Conservation (phyloP, 2,797 vertebrate genomes). For the Chromobotia macracanthus region DNA sequence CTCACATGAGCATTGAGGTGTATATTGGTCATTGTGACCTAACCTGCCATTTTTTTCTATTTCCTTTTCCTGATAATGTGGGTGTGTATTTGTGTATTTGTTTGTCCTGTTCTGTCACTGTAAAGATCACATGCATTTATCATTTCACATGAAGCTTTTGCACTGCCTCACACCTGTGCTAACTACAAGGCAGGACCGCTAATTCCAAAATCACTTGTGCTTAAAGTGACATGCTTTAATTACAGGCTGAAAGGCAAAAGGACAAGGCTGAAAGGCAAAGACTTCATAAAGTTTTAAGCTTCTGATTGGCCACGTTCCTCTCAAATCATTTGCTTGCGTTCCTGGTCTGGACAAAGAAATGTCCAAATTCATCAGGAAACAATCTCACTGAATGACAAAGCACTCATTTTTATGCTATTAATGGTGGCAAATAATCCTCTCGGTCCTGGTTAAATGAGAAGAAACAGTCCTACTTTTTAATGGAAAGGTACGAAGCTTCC, state of each 20-base stretch:
- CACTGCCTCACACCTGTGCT: neutral
- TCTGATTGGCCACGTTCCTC: slow-evolving; percentile 9
- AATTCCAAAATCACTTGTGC: neutral
- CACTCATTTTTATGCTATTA: slow-evolving; percentile 40
- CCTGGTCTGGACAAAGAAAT: slow-evolving; percentile 15
- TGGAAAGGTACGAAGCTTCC: slow-evolving; percentile 19
- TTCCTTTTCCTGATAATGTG: neutral
- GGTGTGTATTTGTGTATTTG: slow-evolving; percentile 7
- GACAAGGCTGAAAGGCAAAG: too few relatives aligned
- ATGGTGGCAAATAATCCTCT: slow-evolving; percentile 34
- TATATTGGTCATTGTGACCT: neutral
- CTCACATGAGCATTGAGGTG: neutral
- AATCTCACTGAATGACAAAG: slow-evolving; percentile 42
- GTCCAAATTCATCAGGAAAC: slow-evolving; percentile 9
- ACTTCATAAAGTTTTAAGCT: neutral
- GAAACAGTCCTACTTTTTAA: slow-evolving; percentile 45
- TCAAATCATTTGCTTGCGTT: neutral
- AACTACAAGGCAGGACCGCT: neutral
- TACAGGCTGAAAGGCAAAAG: slow-evolving; percentile 27
- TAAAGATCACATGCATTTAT: neutral
- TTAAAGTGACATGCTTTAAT: slow-evolving; percentile 30
- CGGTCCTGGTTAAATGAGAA: slow-evolving; percentile 35
- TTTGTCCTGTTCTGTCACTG: neutral
- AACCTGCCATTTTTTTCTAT: neutral
- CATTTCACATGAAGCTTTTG: neutral